Evolutionary conservation across 2,113 vertebrate genomes (phyloP), one percentile per base, ranked within the genome.

Genomic region (Nycticryphes semicollaris): DNA sequence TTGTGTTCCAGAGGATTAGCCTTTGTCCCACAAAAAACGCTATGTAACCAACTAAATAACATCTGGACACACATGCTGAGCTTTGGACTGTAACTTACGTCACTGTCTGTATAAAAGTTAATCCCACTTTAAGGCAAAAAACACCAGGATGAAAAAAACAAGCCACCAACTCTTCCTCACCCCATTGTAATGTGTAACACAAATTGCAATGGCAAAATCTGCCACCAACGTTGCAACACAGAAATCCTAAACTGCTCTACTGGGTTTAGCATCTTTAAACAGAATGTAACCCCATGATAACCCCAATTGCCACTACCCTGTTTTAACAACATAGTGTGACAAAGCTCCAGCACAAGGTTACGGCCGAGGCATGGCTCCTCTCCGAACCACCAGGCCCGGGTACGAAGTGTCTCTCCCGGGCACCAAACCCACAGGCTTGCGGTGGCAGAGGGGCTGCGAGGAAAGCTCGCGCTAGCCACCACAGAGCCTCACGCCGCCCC

Each of bases 141-240:
- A 2, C 9, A 39, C 3, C 20, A n/a, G 7, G 12, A 60, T 8
- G 37, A 56, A 62, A 72, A 74, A 62, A 6, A 1, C 0, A 8
- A 41, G 6, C 3, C 43, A 39, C 8, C 7, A 53, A 15, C 10
- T 23, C 27, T 18, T 53, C 33, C 66, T 41, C 22, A 2, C 4
- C 4, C 2, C 20, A 1, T 6, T 33, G 16, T 7, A 59, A 82
- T 0, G 5, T 1, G 0, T 6, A 50, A 39, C 66, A 41, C 17
- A 17, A 64, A 45, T 1, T 14, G 21, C 20, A 43, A 35, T 23
- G 12, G 20, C 21, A 35, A 21, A 10, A 9, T 9, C 37, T 33
- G 30, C 8, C 62, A 48, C 24, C 53, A 17, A 1, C 3, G 12
- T 2, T 25, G 48, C 89, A 60, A 43, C 51, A 35, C 12, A 33